These are phyloP conservation scores for Thumatha senex DNA, from an alignment of 2,888 invertebrate genomes.

Conservation along the genomic window DNA sequence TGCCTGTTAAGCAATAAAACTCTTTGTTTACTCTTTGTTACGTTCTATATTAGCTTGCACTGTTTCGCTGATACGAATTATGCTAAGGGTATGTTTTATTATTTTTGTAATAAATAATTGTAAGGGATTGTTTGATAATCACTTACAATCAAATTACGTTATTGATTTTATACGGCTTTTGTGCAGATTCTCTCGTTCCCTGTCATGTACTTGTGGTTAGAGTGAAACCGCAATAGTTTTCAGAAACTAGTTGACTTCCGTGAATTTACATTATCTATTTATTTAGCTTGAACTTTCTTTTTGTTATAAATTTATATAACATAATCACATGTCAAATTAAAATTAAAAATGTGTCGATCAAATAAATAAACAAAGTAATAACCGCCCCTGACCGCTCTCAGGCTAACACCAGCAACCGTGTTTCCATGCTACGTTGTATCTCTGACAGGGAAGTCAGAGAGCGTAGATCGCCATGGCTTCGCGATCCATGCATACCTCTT, in stretches of 20 bases:
- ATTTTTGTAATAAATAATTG: slow-evolving; percentile 71
- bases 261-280: too few relatives aligned
- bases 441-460: too few relatives aligned
- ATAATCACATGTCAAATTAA: too few relatives aligned
- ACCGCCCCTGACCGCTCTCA: too few relatives aligned
- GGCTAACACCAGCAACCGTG: too few relatives aligned
- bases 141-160: slow-evolving; percentile 64
- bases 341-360: too few relatives aligned
- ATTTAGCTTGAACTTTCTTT: too few relatives aligned
- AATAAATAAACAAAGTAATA: too few relatives aligned
- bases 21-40: slow-evolving; percentile 37
- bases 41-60: slow-evolving; percentile 35
- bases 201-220: not conserved
- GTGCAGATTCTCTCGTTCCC: slow-evolving; percentile 8
- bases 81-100: slow-evolving; percentile 50
- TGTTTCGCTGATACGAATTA: slow-evolving; percentile 33
- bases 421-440: too few relatives aligned
- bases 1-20: slow-evolving; percentile 32
- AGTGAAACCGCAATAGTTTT: not conserved
- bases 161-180: slow-evolving; percentile 40
- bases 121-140: slow-evolving; percentile 66
- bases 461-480: too few relatives aligned
- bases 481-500: too few relatives aligned
- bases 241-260: slow-evolving; percentile 1
- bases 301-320: too few relatives aligned